phyloP scores from a whole-genome alignment of 1,140 invertebrate species.

The Achatina immaculata region DNA sequence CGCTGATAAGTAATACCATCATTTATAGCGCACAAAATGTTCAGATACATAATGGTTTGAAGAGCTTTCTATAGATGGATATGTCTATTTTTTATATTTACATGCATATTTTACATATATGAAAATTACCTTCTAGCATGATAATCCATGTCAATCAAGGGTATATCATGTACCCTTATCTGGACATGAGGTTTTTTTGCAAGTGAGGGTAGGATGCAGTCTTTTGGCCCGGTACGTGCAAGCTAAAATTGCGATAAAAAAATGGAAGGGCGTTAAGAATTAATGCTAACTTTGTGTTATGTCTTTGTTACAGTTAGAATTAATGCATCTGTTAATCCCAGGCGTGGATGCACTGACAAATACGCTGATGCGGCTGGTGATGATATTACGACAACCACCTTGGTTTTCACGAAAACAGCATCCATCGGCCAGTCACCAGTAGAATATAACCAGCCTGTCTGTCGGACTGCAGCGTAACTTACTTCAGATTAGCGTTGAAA shows the following conservation, averaged over 20 bases:
- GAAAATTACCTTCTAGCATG: constrained; percentile 13
- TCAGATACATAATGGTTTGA: no score
- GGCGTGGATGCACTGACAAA: neutral
- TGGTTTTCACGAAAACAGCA: neutral
- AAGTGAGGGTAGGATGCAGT: constrained; percentile 20
- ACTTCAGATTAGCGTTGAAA: no score
- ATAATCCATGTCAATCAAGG: neutral
- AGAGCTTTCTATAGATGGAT: no score
- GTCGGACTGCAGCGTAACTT: no score
- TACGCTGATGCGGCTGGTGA: neutral
- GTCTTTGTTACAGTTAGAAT: neutral
- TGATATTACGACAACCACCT: neutral
- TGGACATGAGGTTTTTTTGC: constrained; percentile 9
- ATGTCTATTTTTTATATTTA: no score
- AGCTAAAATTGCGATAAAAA: no score
- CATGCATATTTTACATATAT: neutral
- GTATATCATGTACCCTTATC: neutral
- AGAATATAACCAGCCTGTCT: no score
- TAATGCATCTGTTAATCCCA: neutral
- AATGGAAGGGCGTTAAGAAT: no score
- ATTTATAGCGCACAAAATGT: no score
- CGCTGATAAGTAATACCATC: no score
- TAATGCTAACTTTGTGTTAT: neutral
- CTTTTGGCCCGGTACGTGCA: constrained; percentile 18
- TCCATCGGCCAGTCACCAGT: no score